These are phyloP conservation scores for Cecidostiba fungosa DNA, from an alignment of 2,888 invertebrate species.

Conservation along the genomic window DNA sequence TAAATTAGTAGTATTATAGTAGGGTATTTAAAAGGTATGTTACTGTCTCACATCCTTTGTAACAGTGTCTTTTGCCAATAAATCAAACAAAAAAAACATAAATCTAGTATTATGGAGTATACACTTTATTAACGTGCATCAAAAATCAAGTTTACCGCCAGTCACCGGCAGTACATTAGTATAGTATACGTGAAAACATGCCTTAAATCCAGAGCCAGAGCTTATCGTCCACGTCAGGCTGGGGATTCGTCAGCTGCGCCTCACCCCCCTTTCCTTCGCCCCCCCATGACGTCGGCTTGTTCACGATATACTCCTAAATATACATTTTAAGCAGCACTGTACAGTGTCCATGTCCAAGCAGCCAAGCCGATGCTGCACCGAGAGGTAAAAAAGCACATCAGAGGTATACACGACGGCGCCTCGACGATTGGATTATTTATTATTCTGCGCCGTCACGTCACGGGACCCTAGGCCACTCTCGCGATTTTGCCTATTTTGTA, in stretches of 20 bases:
- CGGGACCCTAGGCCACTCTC: slow-evolving; percentile 42
- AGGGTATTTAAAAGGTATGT: too few relatives aligned
- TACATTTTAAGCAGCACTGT: background rate
- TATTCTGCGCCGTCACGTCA: slow-evolving; percentile 72
- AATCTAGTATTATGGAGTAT: background rate
- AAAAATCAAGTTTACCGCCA: background rate
- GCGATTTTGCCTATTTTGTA: background rate
- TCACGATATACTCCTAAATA: background rate
- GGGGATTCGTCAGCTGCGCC: background rate
- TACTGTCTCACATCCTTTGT: too few relatives aligned
- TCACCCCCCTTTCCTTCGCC: background rate
- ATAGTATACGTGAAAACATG: background rate
- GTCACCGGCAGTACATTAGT: too few relatives aligned
- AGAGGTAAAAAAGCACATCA: background rate
- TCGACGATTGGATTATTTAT: slow-evolving; percentile 69
- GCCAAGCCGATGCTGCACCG: too few relatives aligned
- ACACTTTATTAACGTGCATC: too few relatives aligned
- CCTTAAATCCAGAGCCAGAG: slow-evolving; percentile 20
- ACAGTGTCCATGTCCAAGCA: too few relatives aligned
- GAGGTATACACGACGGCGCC: background rate
- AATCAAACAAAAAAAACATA: too few relatives aligned
- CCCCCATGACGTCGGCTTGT: slow-evolving; percentile 34
- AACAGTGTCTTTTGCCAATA: too few relatives aligned
- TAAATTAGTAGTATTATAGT: too few relatives aligned
- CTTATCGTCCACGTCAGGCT: slow-evolving; percentile 48